Conservation (phyloP, 2,888 invertebrate genomes). For the Resseliella maxima region DNA sequence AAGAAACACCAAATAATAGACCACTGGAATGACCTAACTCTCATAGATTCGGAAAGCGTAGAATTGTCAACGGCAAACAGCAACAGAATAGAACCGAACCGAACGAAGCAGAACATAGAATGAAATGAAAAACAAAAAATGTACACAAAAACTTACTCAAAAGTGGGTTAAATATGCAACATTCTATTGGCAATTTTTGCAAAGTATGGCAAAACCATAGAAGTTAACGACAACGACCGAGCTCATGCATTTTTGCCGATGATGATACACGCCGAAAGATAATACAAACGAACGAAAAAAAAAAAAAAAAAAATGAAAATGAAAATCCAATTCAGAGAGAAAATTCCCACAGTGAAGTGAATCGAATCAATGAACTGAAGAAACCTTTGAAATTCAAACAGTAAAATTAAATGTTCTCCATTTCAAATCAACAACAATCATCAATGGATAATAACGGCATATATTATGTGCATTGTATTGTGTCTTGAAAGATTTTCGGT, state of each 20-base stretch:
- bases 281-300: neutral
- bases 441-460: constrained; percentile 17
- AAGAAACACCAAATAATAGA: neutral
- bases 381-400: constrained; percentile 18
- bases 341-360: constrained; percentile 1
- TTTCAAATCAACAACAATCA: neutral
- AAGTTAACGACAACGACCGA: neutral
- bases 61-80: neutral
- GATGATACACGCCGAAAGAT: too few relatives aligned
- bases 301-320: neutral
- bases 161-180: constrained; percentile 16
- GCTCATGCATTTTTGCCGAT: too few relatives aligned
- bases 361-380: constrained; percentile 30
- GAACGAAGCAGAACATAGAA: neutral
- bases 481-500: neutral
- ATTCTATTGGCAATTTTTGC: neutral
- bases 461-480: neutral
- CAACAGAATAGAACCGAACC: too few relatives aligned
- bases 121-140: neutral
- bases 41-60: neutral
- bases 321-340: neutral
- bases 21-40: neutral
- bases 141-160: neutral
- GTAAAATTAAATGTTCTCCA: neutral
- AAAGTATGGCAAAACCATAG: constrained; percentile 22